Evolutionary conservation across 2,888 invertebrate genomes (phyloP).

Genomic region (Aproaerema taeniolella): DNA sequence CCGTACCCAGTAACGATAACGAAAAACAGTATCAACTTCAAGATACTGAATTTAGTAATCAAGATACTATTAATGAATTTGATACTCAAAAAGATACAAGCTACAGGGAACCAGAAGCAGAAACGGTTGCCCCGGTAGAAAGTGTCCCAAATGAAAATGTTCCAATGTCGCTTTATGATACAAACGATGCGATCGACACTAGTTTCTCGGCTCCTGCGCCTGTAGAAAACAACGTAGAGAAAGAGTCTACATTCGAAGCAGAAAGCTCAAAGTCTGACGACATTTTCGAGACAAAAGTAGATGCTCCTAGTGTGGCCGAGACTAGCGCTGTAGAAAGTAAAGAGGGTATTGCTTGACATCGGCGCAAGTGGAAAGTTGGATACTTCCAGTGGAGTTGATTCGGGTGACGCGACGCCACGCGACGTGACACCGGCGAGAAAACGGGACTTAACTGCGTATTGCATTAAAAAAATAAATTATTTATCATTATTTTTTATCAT

Average conservation of each 20-base stretch:
- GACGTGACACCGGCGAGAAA: slow-evolving; percentile 2
- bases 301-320: slow-evolving; percentile 7
- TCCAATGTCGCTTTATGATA: slow-evolving; percentile 37
- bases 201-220: slow-evolving; percentile 37
- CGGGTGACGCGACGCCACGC: slow-evolving; percentile 51
- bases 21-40: no score
- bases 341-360: slow-evolving; percentile 53
- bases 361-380: slow-evolving; percentile 45
- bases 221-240: slow-evolving; percentile 2
- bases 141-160: background rate
- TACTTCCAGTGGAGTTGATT: slow-evolving; percentile 70
- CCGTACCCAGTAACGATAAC: no score
- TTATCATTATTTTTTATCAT: no score
- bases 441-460: slow-evolving; percentile 14
- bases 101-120: background rate
- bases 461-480: no score
- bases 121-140: no score
- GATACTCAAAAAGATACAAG: slow-evolving; percentile 4
- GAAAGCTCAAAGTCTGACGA: slow-evolving; percentile 28
- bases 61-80: slow-evolving; percentile 1
- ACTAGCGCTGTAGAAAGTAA: slow-evolving; percentile 26
- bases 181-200: slow-evolving; percentile 44
- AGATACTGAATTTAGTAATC: no score
- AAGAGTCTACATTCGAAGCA: slow-evolving; percentile 2
- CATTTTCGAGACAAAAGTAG: slow-evolving; percentile 34